These are phyloP conservation scores for Strigamia crassipes DNA, from an alignment of 2,888 invertebrate genomes.

Conservation along the genomic window DNA sequence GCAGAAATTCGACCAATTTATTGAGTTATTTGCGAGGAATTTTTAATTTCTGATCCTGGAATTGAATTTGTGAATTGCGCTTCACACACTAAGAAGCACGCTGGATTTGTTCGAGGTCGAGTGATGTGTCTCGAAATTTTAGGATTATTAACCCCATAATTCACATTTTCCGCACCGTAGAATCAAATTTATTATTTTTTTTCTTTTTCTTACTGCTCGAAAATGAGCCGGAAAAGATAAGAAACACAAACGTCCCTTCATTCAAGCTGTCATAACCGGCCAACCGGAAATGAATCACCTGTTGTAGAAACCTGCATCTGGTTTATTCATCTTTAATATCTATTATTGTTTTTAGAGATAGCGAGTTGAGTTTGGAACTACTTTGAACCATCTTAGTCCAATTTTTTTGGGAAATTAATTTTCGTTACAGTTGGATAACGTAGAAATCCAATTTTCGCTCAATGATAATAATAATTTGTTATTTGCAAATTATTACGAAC, in stretches of 20 bases:
- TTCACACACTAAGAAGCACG: too few species aligned
- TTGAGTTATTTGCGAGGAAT: too few species aligned
- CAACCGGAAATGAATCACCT: slow-evolving; percentile 31
- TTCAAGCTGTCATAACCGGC: neutral
- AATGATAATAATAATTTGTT: too few species aligned
- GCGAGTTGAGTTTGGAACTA: too few species aligned
- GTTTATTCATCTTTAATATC: neutral
- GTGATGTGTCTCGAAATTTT: neutral
- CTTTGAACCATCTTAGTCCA: neutral
- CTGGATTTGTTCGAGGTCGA: neutral
- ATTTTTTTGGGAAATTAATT: neutral
- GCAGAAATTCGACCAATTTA: too few species aligned
- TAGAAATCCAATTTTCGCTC: too few species aligned
- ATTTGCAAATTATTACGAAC: too few species aligned
- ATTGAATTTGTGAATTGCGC: neutral
- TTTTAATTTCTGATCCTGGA: too few species aligned
- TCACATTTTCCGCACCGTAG: neutral
- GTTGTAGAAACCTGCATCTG: neutral
- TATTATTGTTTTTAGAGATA: neutral
- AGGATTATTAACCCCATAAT: slow-evolving; percentile 24
- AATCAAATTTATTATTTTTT: slow-evolving; percentile 4
- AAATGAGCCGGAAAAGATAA: slow-evolving; percentile 18
- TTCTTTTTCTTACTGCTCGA: neutral
- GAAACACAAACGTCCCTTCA: neutral
- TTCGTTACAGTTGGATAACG: neutral